These are phyloP conservation scores for Urocitellus parryii DNA, from an alignment of 2,113 vertebrate genomes.

Conservation along the genomic window DNA sequence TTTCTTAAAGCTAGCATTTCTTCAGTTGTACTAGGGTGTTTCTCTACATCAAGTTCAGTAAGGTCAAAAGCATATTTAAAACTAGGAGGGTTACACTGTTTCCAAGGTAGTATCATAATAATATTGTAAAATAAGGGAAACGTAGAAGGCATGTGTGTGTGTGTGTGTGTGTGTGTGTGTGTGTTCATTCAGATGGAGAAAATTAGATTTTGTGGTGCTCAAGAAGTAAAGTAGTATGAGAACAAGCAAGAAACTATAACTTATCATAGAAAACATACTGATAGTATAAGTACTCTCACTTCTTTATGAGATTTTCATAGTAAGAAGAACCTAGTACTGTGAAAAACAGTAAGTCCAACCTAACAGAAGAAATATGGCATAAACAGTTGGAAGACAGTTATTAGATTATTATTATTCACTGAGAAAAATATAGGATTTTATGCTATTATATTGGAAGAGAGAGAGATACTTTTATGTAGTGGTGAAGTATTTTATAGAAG, in stretches of 20 bases:
- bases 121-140: not conserved
- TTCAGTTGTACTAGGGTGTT: not conserved
- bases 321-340: not conserved
- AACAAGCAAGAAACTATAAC: not conserved
- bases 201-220: constrained; percentile 17
- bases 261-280: not conserved
- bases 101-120: not conserved
- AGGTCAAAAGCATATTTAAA: not conserved
- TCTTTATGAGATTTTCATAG: not conserved
- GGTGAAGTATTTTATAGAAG: constrained; percentile 32
- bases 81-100: not conserved
- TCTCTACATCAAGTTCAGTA: constrained; percentile 24
- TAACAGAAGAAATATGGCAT: not conserved
- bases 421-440: not conserved
- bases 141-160: not conserved
- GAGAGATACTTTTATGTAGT: not conserved
- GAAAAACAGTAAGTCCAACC: not conserved
- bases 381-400: not conserved
- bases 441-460: constrained; percentile 20
- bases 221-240: not conserved
- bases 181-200: not conserved
- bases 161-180: not conserved
- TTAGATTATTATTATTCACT: not conserved
- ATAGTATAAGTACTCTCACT: not conserved
- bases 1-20: not conserved